phyloP scores from a whole-genome alignment of 53 echinoderm and acorn worm species.

The Mesocentrotus franciscanus region DNA sequence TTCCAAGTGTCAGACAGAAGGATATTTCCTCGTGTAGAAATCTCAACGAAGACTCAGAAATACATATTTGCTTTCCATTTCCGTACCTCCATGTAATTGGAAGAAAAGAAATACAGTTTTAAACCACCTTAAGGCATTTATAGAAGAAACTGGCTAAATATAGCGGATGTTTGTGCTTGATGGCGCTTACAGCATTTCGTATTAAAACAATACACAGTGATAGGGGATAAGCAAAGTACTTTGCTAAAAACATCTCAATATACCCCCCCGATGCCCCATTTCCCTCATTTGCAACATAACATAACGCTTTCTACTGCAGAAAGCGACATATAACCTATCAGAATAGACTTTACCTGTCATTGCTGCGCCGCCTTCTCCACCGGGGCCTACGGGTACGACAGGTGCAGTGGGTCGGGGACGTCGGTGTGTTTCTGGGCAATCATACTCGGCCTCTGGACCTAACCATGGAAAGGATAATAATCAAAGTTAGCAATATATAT shows the following conservation, averaged over 20 bases:
- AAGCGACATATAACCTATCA: neutral
- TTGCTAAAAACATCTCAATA: neutral
- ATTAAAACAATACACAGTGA: neutral
- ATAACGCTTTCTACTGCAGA: neutral
- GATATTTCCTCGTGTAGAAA: too few species aligned
- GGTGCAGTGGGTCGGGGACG: slow-evolving; percentile 62
- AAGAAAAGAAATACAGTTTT: neutral
- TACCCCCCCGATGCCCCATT: neutral
- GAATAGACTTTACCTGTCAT: neutral
- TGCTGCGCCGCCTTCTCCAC: neutral
- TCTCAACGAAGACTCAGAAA: neutral
- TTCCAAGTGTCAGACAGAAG: too few species aligned
- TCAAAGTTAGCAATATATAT: neutral
- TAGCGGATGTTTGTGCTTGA: neutral
- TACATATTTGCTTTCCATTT: slow-evolving; percentile 12
- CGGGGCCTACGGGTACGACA: slow-evolving; percentile 42
- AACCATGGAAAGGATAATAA: neutral
- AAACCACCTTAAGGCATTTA: neutral
- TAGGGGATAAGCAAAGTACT: neutral
- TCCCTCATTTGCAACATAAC: neutral
- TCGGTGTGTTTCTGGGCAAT: slow-evolving; percentile 52
- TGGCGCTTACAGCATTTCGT: too few species aligned
- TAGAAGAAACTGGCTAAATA: neutral
- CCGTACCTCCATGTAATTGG: neutral
- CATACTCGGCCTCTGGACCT: slow-evolving; percentile 49